Conservation (phyloP, 2,113 vertebrate species). For the Coturnix japonica region DNA sequence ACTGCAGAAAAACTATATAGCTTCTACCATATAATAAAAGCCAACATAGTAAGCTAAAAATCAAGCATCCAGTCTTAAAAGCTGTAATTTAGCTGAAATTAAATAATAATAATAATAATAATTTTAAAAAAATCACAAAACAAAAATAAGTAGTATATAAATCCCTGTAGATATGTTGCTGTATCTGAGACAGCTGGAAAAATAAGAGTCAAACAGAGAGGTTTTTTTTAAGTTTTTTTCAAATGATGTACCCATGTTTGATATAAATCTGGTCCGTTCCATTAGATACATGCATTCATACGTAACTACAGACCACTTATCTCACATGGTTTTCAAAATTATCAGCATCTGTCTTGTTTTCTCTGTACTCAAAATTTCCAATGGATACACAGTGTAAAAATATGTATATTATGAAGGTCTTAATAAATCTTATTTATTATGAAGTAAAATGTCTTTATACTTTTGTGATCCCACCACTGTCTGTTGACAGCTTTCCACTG, state of each 20-base stretch:
- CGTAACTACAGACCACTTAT: neutral
- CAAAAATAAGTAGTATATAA: neutral
- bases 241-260: neutral
- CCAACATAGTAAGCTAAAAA: neutral
- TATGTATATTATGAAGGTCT: neutral
- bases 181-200: neutral
- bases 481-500: neutral
- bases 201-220: neutral
- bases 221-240: neutral
- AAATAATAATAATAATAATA: too few species aligned
- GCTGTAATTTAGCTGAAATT: neutral
- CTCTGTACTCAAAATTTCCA: neutral
- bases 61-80: neutral
- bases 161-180: neutral
- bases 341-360: neutral
- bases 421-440: constrained; percentile 13
- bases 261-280: neutral
- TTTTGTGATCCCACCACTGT: neutral
- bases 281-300: neutral
- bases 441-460: neutral
- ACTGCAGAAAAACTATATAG: neutral
- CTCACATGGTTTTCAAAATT: neutral
- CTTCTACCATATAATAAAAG: neutral
- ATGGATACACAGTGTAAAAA: neutral
- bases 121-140: neutral